Base-by-base conservation (phyloP, 1,140 invertebrate genomes). In the Trichomalopsis sarcophagae region DNA sequence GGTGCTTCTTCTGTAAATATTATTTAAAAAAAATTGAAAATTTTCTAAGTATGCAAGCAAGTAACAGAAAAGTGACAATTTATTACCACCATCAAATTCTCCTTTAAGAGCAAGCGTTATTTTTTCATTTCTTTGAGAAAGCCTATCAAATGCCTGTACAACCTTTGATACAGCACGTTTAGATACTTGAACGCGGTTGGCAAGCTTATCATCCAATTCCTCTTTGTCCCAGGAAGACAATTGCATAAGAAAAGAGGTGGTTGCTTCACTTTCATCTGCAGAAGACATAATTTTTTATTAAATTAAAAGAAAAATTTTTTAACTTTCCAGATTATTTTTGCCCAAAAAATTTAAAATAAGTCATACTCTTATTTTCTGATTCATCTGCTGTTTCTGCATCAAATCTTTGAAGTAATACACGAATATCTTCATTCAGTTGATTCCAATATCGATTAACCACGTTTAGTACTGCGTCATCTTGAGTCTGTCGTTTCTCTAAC, bases 361-460 rank as follows among this genome's bases (percentile, higher is more conserved):
- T 84, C 90, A 94, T 95, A 97, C 97, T 98, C 94, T 97, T 97
- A 91, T 97, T 98, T 94, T 99, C 98, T 33, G 97, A 97, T 93
- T 99, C 98, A 95, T 99, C 98, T 44, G 98, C 97, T 66, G 98
- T 99, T 93, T 99, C 98, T 14, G 98, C 97, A 95, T 99, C 98
- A 95, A 99, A 99, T 89, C 98, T 94, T 92, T 99, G 98, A 84
- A 99, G 93, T 36, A 99, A 91, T 47, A 99, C 96, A 88, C 98
- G 93, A 86, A 99, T 98, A 93, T 99, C 98, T 94, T 99, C 98
- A 94, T 99, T 98, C 17, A 99, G 94, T 91, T 98, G 96, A 94
- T 98, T 99, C 98, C 98, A 99, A 93, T 99, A 99, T 86, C 98
- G 95, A 94, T 99, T 99, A 11, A 99, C 98, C 84, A 99, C 98